A percentile compares a stretch with the other conserved stretches of the same genome.
Evolutionary conservation across 35 echinoderm and acorn worm species (phyloP).

Genomic region (Apostichopus parvimensis): DNA sequence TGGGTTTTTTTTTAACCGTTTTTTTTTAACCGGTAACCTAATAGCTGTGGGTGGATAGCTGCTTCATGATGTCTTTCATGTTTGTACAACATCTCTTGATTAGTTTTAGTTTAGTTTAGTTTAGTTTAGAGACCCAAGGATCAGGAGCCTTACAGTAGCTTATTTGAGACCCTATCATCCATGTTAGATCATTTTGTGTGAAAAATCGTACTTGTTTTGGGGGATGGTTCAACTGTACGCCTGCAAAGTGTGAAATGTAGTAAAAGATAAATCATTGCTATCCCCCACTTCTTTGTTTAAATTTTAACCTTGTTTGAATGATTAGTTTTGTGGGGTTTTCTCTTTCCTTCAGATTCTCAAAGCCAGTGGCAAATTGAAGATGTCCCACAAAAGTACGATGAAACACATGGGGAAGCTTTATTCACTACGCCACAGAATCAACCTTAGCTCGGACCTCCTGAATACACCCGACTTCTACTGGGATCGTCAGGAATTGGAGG

Average conservation of each 20-base stretch:
- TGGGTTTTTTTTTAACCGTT: too few relatives aligned
- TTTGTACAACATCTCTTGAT: too few relatives aligned
- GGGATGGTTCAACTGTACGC: neutral
- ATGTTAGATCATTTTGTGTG: too few relatives aligned
- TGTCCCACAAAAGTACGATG: constrained; percentile 78
- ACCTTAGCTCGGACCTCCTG: constrained; percentile 94
- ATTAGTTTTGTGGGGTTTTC: neutral
- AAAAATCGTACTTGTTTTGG: neutral
- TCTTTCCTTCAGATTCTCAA: constrained; percentile 69
- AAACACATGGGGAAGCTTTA: constrained; percentile 87
- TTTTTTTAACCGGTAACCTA: too few relatives aligned
- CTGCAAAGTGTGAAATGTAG: neutral
- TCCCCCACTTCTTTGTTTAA: too few relatives aligned
- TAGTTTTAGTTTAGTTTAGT: too few relatives aligned
- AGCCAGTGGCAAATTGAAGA: constrained; percentile 70
- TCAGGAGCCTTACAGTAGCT: too few relatives aligned
- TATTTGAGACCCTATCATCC: too few relatives aligned
- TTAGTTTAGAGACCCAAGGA: too few relatives aligned
- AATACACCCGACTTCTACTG: constrained; percentile 98
- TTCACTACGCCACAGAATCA: constrained; percentile 86
- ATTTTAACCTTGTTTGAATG: neutral
- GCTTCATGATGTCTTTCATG: too few relatives aligned
- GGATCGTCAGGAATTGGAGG: constrained; percentile 86
- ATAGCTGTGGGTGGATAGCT: too few relatives aligned
- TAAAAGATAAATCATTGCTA: too few relatives aligned